Evolutionary conservation across 2,113 vertebrate species (phyloP).

Genomic region (Bothrops jararaca): DNA sequence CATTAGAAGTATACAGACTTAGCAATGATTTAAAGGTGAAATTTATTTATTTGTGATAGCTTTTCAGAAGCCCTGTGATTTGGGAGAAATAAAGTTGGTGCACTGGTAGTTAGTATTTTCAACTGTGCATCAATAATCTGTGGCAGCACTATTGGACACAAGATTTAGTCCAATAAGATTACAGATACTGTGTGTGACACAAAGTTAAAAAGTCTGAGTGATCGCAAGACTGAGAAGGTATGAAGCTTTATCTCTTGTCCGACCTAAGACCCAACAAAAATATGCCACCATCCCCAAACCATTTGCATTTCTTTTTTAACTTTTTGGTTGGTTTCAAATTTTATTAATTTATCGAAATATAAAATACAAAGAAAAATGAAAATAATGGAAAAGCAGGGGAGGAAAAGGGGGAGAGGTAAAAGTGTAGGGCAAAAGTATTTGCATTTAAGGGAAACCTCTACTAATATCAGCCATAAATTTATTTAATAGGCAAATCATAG

Average conservation of each 20-base stretch:
- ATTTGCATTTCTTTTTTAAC: neutral
- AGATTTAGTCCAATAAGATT: neutral
- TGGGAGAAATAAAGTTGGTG: neutral
- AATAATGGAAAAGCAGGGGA: neutral
- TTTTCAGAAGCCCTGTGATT: neutral
- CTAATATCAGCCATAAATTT: neutral
- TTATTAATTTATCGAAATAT: neutral
- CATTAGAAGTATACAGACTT: neutral
- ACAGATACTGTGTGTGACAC: neutral
- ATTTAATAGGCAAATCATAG: neutral
- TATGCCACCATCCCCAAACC: neutral
- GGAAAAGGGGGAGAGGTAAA: neutral
- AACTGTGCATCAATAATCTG: neutral
- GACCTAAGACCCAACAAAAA: neutral
- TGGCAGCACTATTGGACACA: neutral
- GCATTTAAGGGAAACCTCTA: neutral
- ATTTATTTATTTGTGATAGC: neutral
- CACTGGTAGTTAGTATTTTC: neutral
- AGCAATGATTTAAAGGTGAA: neutral
- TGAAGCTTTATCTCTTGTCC: neutral
- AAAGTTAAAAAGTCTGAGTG: neutral
- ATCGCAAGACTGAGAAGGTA: neutral
- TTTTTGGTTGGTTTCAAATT: neutral
- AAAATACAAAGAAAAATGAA: neutral
- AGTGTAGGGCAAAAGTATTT: neutral